Base-by-base conservation (phyloP, 2,797 vertebrate species). In the Enteromius viviparus region DNA sequence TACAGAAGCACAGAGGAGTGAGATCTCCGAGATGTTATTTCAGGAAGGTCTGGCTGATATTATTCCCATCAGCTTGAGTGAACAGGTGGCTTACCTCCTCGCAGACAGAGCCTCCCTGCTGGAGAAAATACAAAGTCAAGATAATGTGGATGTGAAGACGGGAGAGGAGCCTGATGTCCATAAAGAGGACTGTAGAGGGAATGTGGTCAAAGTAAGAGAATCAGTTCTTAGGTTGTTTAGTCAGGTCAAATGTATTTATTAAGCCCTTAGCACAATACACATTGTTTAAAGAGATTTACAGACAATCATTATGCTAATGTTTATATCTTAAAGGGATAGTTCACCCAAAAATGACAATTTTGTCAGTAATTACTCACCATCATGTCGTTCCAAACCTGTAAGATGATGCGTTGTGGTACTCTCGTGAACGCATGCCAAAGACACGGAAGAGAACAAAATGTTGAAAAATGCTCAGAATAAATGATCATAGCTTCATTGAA, bases 81-180 rank as follows among this genome's bases (percentile, higher is more conserved):
- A 97, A 55, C 96, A 97, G 92, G 92, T 96, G 4, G 94, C 94
- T 0, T 96, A 96, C 88, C 92, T 97, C 9, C 90, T 97, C 84
- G 95, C 94, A 23, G 96, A 97, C 81, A 93, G 94, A 80, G 92
- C 90, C 0, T 92, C 92, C 0, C 90, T 96, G 29, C 89, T 95
- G 12, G 94, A 93, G 85, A 94, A 89, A 17, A 89, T 91, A 60
- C 91, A 93, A 26, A 68, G 51, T 55, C 58, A 71, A 12, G 69
- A 49, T 66, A 79, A 65, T 71, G 26, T 65, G 8, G 71, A 58
- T 71, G 91, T 91, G 47, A 53, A 88, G 89, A 86, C 89, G 37
- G 45, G 87, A 12, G 0, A 82, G 15, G 32, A 85, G 71, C 77
- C 79, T 11, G n/a, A 5, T 1, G 86, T 58, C 11, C 58, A 32